Evolutionary conservation across 2,113 vertebrate genomes (phyloP).

Genomic region (Ceyx cyanopectus): DNA sequence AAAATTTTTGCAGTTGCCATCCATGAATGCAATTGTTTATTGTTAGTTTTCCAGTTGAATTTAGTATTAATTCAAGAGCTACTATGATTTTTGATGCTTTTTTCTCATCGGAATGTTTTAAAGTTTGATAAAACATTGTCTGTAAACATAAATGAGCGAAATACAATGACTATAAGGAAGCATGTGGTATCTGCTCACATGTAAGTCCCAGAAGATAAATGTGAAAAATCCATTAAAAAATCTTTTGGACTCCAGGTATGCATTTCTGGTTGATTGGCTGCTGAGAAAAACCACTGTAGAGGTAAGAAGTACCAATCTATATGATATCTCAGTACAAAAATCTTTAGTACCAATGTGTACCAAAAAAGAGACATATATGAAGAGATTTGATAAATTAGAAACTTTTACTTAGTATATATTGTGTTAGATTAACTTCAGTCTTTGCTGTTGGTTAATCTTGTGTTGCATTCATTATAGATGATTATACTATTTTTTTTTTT

Average conservation of each 20-base stretch:
- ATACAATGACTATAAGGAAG: no score
- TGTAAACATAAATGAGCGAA: no score
- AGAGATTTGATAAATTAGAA: neutral
- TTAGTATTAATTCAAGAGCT: no score
- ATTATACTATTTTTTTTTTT: neutral
- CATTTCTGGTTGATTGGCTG: neutral
- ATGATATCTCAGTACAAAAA: neutral
- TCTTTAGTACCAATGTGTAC: neutral
- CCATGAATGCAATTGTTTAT: no score
- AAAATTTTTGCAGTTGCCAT: no score
- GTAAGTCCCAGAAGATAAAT: no score
- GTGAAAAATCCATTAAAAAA: no score
- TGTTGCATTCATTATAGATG: neutral
- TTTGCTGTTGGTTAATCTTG: neutral
- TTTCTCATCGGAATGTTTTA: no score
- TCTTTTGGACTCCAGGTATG: neutral
- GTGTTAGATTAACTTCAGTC: neutral
- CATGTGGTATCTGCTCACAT: no score
- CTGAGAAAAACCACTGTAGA: neutral
- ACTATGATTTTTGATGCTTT: no score
- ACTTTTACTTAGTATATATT: neutral
- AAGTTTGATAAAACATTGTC: no score
- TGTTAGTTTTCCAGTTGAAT: no score
- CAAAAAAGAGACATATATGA: neutral
- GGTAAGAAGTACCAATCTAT: neutral